These are phyloP conservation scores for Falco naumanni DNA, from an alignment of 2,797 vertebrate genomes.

Conservation along the genomic window DNA sequence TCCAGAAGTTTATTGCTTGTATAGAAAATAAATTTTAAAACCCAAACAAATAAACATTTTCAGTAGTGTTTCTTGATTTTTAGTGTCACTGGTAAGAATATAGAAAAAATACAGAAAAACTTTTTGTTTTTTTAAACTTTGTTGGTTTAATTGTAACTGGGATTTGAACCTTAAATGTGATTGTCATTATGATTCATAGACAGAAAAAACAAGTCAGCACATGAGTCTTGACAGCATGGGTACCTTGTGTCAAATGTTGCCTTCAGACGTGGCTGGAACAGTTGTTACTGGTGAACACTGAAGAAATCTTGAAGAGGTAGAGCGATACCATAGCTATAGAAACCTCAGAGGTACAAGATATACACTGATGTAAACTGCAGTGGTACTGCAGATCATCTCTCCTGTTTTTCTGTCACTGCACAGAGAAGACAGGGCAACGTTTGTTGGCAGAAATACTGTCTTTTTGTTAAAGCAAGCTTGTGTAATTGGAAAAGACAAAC, in stretches of 20 bases:
- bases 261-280: neutral
- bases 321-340: neutral
- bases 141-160: neutral
- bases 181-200: neutral
- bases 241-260: neutral
- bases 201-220: neutral
- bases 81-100: neutral
- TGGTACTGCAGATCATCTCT: conserved; percentile 1
- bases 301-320: neutral
- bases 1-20: neutral
- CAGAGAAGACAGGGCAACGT: neutral
- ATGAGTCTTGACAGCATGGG: neutral
- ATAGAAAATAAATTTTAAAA: neutral
- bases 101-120: neutral
- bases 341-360: neutral
- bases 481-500: neutral
- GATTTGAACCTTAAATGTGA: neutral
- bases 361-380: neutral
- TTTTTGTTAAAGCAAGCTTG: neutral
- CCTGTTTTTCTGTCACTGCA: neutral
- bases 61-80: neutral
- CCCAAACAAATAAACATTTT: neutral
- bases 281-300: neutral
- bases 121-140: neutral
- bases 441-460: neutral